Evolutionary conservation across 2,888 invertebrate genomes (phyloP).

Genomic region (Cataglyphis rosenhaueri): DNA sequence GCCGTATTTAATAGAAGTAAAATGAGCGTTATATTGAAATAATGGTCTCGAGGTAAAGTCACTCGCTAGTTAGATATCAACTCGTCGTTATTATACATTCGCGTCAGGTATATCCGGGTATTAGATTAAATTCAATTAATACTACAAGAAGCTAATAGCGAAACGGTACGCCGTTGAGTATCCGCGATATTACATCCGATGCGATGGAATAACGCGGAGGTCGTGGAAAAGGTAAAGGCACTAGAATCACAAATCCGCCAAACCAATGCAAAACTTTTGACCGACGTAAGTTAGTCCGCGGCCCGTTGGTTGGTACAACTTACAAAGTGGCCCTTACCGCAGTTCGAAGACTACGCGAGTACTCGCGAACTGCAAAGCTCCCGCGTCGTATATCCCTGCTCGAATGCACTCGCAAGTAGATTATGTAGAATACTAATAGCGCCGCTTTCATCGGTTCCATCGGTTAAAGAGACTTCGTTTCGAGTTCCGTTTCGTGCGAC

Average conservation of each 20-base stretch:
- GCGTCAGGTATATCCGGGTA: not conserved
- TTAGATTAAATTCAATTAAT: slow-evolving; percentile 35
- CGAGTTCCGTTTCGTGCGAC: slow-evolving; percentile 34
- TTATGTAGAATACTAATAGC: slow-evolving; percentile 72
- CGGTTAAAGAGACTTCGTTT: slow-evolving; percentile 72
- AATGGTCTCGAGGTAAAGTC: not conserved
- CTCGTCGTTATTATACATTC: not conserved
- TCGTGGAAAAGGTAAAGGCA: slow-evolving; percentile 29
- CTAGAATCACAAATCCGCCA: slow-evolving; percentile 44
- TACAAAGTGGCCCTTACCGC: slow-evolving; percentile 73
- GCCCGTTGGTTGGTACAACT: slow-evolving; percentile 58
- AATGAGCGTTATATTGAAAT: slow-evolving; percentile 25
- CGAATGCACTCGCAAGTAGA: slow-evolving; percentile 72
- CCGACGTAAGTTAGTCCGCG: slow-evolving; percentile 29
- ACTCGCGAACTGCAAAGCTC: slow-evolving; percentile 64
- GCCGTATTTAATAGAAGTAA: not conserved
- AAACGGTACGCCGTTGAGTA: not conserved
- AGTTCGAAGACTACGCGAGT: slow-evolving; percentile 68
- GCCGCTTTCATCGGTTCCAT: slow-evolving; percentile 62
- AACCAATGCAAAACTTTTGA: slow-evolving; percentile 45
- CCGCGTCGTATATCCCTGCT: slow-evolving; percentile 66
- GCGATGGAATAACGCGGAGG: slow-evolving; percentile 2
- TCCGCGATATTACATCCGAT: slow-evolving; percentile 11
- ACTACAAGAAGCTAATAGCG: slow-evolving; percentile 26
- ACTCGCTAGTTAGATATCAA: not conserved